Percentiles rank a stretch among this genome's conserved stretches.
Evolutionary conservation across 2,797 vertebrate genomes (phyloP).

Genomic region (Cyprinella venusta): DNA sequence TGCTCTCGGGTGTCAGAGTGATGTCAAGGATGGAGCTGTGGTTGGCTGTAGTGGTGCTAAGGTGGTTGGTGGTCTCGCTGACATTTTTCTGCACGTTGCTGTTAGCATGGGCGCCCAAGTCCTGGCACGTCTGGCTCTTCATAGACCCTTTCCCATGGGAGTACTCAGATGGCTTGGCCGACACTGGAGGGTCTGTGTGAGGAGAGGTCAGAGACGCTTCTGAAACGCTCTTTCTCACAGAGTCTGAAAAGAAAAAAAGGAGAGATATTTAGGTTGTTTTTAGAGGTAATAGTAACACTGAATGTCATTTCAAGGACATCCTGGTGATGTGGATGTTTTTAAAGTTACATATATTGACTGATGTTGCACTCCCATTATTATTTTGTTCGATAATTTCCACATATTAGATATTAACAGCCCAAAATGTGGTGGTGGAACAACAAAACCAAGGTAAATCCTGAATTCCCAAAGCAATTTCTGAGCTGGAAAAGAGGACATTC

Average conservation of each 20-base stretch:
- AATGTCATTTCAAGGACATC: constrained; percentile 11
- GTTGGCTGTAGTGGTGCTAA: constrained; percentile 23
- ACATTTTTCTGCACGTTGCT: constrained; percentile 50
- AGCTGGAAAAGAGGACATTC: background rate
- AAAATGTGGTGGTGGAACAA: background rate
- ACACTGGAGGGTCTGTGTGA: constrained; percentile 71
- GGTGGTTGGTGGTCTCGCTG: constrained; percentile 55
- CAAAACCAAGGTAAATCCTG: constrained; percentile 17
- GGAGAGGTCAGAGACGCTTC: constrained; percentile 78
- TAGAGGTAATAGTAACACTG: background rate
- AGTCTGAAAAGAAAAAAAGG: constrained; percentile 65
- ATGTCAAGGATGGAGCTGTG: constrained; percentile 60
- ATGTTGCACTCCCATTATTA: background rate
- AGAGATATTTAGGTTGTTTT: background rate
- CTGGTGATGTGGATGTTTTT: background rate
- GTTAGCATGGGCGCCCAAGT: constrained; percentile 72
- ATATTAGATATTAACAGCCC: background rate
- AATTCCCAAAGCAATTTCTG: constrained; percentile 22
- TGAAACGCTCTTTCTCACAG: constrained; percentile 85
- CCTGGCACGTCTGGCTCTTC: constrained; percentile 83
- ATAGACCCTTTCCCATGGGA: constrained; percentile 72
- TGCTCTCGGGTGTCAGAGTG: constrained; percentile 63
- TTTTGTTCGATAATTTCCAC: background rate
- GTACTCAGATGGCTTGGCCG: constrained; percentile 54
- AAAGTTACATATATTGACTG: background rate